phyloP scores from a whole-genome alignment of 2,797 vertebrate species.

The Lepidocolaptes lacrymiger region DNA sequence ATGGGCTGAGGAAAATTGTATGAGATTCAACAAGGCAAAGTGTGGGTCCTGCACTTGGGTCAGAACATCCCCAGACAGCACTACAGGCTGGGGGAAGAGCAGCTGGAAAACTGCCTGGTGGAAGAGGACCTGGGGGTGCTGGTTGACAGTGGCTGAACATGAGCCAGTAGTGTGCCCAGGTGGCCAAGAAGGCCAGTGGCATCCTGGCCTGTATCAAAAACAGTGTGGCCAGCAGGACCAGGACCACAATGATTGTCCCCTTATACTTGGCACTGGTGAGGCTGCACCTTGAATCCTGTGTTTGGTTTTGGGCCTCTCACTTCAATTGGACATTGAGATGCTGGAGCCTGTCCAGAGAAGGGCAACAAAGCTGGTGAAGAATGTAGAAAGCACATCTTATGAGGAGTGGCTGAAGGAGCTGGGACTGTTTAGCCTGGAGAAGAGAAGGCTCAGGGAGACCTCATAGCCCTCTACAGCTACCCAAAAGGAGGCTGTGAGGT shows the following conservation, averaged over 20 bases:
- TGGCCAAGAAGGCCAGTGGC: not conserved
- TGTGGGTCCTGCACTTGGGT: not conserved
- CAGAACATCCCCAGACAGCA: not conserved
- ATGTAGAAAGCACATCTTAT: not conserved
- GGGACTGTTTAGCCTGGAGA: not conserved
- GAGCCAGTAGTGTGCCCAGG: not conserved
- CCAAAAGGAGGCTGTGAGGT: not conserved
- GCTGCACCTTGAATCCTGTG: not conserved
- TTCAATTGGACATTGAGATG: too few relatives aligned
- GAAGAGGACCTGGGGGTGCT: not conserved
- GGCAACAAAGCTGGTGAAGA: accelerated
- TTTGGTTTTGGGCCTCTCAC: not conserved
- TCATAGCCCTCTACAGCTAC: not conserved
- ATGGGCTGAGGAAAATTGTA: not conserved
- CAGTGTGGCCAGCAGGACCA: not conserved
- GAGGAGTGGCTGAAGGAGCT: not conserved
- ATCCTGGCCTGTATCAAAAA: not conserved
- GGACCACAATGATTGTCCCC: not conserved
- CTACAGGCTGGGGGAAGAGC: not conserved
- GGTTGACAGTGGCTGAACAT: accelerated
- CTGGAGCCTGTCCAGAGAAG: not conserved
- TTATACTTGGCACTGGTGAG: accelerated
- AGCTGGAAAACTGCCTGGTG: not conserved
- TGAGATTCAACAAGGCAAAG: accelerated
- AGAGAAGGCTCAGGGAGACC: not conserved